Evolutionary conservation across 1,140 invertebrate genomes (phyloP).

Genomic region (Odontomachus brunneus): DNA sequence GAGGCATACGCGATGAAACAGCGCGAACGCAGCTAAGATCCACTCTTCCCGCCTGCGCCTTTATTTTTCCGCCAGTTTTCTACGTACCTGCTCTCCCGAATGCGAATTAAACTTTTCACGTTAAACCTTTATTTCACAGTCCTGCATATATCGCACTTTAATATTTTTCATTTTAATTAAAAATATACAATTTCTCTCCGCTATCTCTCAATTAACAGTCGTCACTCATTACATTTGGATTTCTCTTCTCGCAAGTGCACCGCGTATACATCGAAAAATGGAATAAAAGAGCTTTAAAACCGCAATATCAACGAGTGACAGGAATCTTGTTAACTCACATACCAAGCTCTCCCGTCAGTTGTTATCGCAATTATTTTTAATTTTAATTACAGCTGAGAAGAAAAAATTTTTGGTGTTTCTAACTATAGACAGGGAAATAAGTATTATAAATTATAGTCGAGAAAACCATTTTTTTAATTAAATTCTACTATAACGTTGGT

Average conservation of each 20-base stretch:
- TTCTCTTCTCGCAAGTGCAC: background rate
- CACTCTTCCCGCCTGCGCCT: background rate
- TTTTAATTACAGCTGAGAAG: too few species aligned
- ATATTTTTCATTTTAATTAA: conserved; percentile 43
- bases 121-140: background rate
- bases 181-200: background rate
- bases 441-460: too few species aligned
- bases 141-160: conserved; percentile 7
- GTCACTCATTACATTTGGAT: background rate
- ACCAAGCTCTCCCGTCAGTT: too few species aligned
- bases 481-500: too few species aligned
- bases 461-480: too few species aligned
- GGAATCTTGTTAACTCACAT: too few species aligned
- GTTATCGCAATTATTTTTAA: too few species aligned
- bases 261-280: background rate
- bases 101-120: conserved; percentile 28
- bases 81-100: background rate
- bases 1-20: conserved; percentile 23
- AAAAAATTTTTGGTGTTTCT: too few species aligned
- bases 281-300: background rate
- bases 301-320: too few species aligned
- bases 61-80: conserved; percentile 29
- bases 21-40: background rate
- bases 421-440: too few species aligned
- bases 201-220: background rate